A percentile compares a stretch with the other conserved stretches of the same genome.
Conservation (phyloP, 2,888 invertebrate species). For the Rosalia funebris region DNA sequence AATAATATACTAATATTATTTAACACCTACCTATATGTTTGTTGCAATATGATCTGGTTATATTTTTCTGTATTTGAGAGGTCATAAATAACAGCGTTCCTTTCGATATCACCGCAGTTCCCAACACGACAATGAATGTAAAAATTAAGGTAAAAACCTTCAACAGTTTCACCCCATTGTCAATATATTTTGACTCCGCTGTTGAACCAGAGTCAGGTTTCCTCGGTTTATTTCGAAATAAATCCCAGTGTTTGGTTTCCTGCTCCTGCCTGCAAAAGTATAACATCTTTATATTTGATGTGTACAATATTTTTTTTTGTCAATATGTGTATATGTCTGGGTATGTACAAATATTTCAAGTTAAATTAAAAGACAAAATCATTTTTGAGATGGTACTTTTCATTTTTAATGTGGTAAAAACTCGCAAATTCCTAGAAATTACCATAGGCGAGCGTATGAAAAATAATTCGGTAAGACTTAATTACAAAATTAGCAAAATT, state of each 20-base stretch:
- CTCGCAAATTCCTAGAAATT: too few relatives aligned
- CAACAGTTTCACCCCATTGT: conserved; percentile 70
- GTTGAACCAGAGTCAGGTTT: conserved; percentile 76
- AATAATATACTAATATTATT: too few relatives aligned
- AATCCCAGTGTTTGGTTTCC: conserved; percentile 71
- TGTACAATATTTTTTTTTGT: neutral
- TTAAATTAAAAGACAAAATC: too few relatives aligned
- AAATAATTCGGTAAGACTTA: too few relatives aligned
- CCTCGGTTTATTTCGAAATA: conserved; percentile 79
- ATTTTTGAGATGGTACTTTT: too few relatives aligned
- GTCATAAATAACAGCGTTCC: conserved; percentile 78
- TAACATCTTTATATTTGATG: neutral
- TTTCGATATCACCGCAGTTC: conserved; percentile 78
- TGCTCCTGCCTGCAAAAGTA: conserved; percentile 14
- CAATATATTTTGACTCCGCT: conserved; percentile 71
- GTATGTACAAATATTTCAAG: too few relatives aligned
- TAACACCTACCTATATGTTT: conserved; percentile 63
- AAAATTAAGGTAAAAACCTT: conserved; percentile 77
- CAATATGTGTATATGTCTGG: too few relatives aligned
- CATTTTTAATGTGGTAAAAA: too few relatives aligned
- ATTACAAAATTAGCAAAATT: too few relatives aligned
- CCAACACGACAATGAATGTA: conserved; percentile 74
- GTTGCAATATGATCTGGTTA: conserved; percentile 71
- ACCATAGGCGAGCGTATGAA: too few relatives aligned
- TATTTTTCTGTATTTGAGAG: conserved; percentile 71